Conservation (phyloP, 2,888 invertebrate genomes). For the Cyrtodaria siliqua region DNA sequence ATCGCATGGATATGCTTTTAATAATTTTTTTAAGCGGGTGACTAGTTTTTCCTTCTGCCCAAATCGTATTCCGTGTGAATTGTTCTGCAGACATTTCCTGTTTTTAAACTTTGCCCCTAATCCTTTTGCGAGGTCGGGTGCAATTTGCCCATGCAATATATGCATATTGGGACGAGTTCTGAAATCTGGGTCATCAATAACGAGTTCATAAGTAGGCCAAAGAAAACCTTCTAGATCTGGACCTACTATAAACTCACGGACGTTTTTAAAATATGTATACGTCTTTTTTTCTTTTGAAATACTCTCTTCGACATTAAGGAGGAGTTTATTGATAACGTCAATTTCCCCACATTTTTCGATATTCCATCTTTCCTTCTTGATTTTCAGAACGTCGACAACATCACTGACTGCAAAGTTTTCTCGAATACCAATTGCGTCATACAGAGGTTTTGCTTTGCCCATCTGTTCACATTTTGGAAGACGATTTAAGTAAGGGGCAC, state of each 20-base stretch:
- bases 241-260: not conserved
- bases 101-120: conserved; percentile 27
- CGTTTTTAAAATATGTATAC: not conserved
- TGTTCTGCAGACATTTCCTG: not conserved
- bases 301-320: not conserved
- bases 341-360: not conserved
- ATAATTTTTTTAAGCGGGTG: conserved; percentile 76
- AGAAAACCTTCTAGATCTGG: not conserved
- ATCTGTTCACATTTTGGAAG: not conserved
- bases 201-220: not conserved
- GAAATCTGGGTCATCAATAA: not conserved
- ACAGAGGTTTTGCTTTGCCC: conserved; percentile 3
- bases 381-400: conserved; percentile 13
- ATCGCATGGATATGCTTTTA: conserved; percentile 80
- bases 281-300: not conserved
- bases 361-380: conserved; percentile 6
- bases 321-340: conserved; percentile 4
- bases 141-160: conserved; percentile 13
- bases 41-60: conserved; percentile 82
- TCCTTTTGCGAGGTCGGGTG: conserved; percentile 7
- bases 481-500: conserved; percentile 13
- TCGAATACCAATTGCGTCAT: conserved; percentile 21
- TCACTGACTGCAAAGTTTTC: not conserved
- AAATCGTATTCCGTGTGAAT: conserved; percentile 67
- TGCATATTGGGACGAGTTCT: conserved; percentile 19